A percentile compares a stretch with the other conserved stretches of the same genome.
Conservation (phyloP, 1,140 invertebrate species). For the Diprion similis region DNA sequence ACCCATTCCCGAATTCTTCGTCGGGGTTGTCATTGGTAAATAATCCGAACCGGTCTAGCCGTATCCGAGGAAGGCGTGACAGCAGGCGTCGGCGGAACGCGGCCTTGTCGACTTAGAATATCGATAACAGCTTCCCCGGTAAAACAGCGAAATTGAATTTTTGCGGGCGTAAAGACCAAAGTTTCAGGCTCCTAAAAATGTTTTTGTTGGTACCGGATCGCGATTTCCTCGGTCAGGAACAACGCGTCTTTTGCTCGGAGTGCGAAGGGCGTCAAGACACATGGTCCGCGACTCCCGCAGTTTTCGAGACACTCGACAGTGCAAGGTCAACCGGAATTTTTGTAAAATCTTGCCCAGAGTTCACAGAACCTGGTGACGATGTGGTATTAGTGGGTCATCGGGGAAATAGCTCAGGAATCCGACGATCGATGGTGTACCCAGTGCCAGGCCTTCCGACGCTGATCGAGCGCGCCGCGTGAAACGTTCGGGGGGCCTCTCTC, state of each 20-base stretch:
- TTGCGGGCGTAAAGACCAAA: background rate
- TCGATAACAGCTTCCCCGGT: background rate
- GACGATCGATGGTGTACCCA: background rate
- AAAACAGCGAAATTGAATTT: background rate
- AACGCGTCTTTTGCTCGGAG: background rate
- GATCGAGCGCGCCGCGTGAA: slow-evolving; percentile 62
- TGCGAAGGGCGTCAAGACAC: background rate
- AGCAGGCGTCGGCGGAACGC: background rate
- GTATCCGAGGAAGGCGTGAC: background rate
- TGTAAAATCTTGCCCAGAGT: background rate
- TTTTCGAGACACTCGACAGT: background rate
- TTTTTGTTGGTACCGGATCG: background rate
- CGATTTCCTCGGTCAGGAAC: background rate
- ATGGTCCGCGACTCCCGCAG: background rate
- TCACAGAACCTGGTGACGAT: background rate
- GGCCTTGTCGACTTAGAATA: background rate
- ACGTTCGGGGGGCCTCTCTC: slow-evolving; percentile 57
- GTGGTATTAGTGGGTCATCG: background rate
- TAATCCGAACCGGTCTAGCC: background rate
- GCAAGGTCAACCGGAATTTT: background rate
- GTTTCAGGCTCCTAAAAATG: background rate
- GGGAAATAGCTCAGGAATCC: background rate
- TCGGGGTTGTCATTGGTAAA: background rate
- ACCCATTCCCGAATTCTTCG: background rate
- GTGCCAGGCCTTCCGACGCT: background rate